Evolutionary conservation across 2,113 vertebrate species (phyloP).

Genomic region (Ceyx melanurus): DNA sequence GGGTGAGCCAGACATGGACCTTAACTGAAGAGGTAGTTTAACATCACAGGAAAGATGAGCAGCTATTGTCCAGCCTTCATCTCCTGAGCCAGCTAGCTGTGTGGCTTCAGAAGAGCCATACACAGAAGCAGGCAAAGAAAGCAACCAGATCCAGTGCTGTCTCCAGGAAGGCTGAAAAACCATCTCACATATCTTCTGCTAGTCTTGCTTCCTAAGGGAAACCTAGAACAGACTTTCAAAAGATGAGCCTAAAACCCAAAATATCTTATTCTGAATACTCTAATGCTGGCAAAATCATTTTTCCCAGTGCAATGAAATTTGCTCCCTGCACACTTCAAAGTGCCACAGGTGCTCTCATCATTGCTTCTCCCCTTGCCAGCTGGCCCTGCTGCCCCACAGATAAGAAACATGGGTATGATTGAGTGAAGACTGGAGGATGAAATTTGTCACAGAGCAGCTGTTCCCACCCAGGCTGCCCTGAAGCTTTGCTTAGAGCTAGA

Average conservation of each 20-base stretch:
- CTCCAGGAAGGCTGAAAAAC: not conserved
- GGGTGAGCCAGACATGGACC: not conserved
- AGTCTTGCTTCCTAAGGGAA: not conserved
- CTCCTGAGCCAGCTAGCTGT: not conserved
- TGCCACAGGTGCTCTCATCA: not conserved
- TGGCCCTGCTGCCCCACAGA: not conserved
- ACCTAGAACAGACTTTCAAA: not conserved
- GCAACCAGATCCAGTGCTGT: not conserved
- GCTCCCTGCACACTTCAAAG: not conserved
- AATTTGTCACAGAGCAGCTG: not conserved
- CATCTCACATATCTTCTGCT: not conserved
- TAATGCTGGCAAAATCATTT: not conserved
- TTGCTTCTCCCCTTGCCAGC: not conserved
- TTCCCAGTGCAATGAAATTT: not conserved
- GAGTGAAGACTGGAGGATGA: not conserved
- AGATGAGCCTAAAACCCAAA: not conserved
- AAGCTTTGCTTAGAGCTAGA: not conserved
- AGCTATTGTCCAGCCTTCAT: not conserved
- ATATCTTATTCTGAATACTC: not conserved
- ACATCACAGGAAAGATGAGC: not conserved
- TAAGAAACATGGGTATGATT: fast-evolving
- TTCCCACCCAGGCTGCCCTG: not conserved
- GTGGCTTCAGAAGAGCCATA: not conserved
- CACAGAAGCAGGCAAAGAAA: not conserved
- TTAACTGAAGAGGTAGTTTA: not conserved